Evolutionary conservation across 2,888 invertebrate species (phyloP), one percentile per base, ranked within the genome.

Genomic region (Falcaria lacertinaria): DNA sequence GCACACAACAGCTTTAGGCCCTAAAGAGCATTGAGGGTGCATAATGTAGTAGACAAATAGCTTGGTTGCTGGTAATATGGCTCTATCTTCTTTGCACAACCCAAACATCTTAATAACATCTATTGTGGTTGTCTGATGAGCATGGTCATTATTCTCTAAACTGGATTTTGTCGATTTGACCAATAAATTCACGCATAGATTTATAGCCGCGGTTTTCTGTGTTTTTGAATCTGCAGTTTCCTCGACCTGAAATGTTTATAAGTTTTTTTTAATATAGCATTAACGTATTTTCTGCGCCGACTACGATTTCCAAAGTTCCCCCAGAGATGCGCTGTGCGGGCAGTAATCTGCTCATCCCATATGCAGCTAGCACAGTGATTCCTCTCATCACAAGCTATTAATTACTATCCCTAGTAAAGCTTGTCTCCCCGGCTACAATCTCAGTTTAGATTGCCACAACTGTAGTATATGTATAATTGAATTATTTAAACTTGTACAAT

Each of bases 41-140:
- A 93, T 91, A 25, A 93, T 89, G 60, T 91, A 92, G 60, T 92
- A 91, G 7, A 91, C 85, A 0, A 92, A 69, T 8, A 92, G 76
- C 60, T 91, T 91, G 14, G 90, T 81, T 1, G 75, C 70, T 8
- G 88, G 82, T 44, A 90, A 65, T 17, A 90, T 56, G 0, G 90
- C 76, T 62, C 77, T 75, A 50, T 80, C 69, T 37, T 77, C 74
- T 4, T 62, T 63, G 41, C 76, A 71, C 15, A 77, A 48, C 0
- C 89, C 91, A 54, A 92, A 83, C 49, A 89, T 81, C 57, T 84
- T 90, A 6, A 93, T 88, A 3, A 90, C 85, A 45, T 78, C 69
- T 14, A 93, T 65, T 28, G 91, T 75, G 1, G 89, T 83, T 16
- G 90, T 83, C 65, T 93, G 93, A 15, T 90, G 57, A 6, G 76